Percentiles rank a stretch among this genome's conserved stretches.
Evolutionary conservation across 2,797 vertebrate genomes (phyloP).

Genomic region (Gouania willdenowi): DNA sequence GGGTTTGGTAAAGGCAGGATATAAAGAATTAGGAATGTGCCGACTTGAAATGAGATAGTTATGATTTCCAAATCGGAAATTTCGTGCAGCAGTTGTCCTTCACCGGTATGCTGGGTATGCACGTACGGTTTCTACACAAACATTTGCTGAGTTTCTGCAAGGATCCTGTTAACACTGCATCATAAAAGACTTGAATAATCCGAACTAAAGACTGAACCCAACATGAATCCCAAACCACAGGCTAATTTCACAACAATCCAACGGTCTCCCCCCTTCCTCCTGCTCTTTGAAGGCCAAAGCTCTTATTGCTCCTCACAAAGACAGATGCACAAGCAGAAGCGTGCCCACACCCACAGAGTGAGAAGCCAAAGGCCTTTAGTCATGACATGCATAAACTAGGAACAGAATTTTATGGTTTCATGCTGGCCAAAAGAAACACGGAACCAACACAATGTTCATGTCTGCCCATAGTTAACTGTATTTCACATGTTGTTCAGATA

Average conservation of each 20-base stretch:
- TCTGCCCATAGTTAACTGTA: neutral
- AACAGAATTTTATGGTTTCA: constrained; percentile 38
- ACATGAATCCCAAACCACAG: neutral
- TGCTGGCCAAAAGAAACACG: constrained; percentile 43
- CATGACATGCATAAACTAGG: constrained; percentile 32
- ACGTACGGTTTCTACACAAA: constrained; percentile 37
- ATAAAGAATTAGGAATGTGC: constrained; percentile 15
- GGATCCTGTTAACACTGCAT: neutral
- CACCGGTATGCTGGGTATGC: constrained; percentile 54
- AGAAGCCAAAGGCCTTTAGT: constrained; percentile 24
- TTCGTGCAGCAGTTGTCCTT: constrained; percentile 18
- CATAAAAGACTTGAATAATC: neutral
- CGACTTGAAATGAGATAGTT: neutral
- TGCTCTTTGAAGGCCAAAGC: neutral
- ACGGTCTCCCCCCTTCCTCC: too few relatives aligned
- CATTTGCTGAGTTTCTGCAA: neutral
- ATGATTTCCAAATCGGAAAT: constrained; percentile 17
- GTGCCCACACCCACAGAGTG: neutral
- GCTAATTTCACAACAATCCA: too few relatives aligned
- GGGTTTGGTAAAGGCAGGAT: constrained; percentile 2
- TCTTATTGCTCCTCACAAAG: neutral
- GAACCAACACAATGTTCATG: constrained; percentile 3
- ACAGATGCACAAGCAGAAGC: neutral
- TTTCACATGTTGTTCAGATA: neutral
- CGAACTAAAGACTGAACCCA: neutral